These are phyloP conservation scores for Ianthella basta DNA, from an alignment of 37 sponge, comb jelly and placozoan genomes.

Conservation along the genomic window DNA sequence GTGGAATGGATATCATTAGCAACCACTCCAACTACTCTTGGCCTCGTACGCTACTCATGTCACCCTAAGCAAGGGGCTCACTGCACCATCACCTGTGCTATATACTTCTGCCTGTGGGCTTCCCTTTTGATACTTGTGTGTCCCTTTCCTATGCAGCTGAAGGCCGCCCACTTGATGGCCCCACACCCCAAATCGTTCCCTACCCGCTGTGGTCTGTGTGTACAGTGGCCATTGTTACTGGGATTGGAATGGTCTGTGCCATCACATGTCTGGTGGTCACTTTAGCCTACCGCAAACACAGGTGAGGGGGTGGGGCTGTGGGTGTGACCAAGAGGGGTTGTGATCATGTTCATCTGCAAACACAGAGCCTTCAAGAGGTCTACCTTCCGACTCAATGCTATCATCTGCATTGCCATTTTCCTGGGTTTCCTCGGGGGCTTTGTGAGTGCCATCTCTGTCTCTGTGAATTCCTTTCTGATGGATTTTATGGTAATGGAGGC, in stretches of 20 bases:
- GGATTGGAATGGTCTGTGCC: background rate
- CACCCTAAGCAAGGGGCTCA: too few species aligned
- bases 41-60: too few species aligned
- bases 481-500: too few species aligned
- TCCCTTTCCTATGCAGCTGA: background rate
- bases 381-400: background rate
- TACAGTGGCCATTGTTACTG: background rate
- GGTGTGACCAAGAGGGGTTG: background rate
- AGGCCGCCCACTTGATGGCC: background rate
- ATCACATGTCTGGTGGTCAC: background rate
- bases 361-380: constrained; percentile 19
- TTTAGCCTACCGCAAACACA: constrained; percentile 2
- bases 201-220: background rate
- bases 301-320: background rate
- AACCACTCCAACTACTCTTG: too few species aligned
- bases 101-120: too few species aligned
- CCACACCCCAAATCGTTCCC: background rate
- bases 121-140: too few species aligned
- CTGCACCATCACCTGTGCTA: too few species aligned
- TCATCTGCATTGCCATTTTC: background rate
- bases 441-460: too few species aligned
- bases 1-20: too few species aligned
- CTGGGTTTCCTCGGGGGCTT: background rate
- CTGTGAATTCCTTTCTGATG: too few species aligned
- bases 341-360: background rate